Conservation (phyloP, 2,888 invertebrate species). For the Phanerotoma sp. region DNA sequence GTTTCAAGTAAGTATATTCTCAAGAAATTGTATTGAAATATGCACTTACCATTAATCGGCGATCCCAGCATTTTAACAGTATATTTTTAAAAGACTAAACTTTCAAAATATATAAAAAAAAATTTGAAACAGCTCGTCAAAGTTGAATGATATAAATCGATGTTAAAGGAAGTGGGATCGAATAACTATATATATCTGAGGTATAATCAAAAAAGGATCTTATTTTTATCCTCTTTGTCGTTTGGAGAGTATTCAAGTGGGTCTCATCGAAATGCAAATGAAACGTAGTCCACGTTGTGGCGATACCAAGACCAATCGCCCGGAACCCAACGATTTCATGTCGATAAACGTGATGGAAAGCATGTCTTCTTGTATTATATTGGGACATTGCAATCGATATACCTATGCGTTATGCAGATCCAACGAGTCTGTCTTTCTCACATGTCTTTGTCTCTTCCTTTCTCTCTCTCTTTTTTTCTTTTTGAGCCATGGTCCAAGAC, state of each 20-base stretch:
- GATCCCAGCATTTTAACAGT: no score
- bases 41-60: no score
- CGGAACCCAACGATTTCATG: not conserved
- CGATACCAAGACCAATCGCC: not conserved
- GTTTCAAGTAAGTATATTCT: no score
- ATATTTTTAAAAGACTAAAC: not conserved
- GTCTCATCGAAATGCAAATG: conserved; percentile 5
- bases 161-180: not conserved
- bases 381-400: conserved; percentile 3
- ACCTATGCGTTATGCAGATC: conserved; percentile 5
- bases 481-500: conserved; percentile 9
- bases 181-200: not conserved
- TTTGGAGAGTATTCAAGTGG: conserved; percentile 1
- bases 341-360: conserved; percentile 5
- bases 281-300: not conserved
- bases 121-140: not conserved
- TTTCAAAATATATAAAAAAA: not conserved
- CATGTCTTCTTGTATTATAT: not conserved
- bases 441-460: not conserved
- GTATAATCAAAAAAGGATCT: not conserved
- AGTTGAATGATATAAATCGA: not conserved
- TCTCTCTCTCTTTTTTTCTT: not conserved
- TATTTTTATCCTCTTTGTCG: not conserved
- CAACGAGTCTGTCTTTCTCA: not conserved
- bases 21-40: no score